A percentile compares a stretch with the other conserved stretches of the same genome.
Conservation (phyloP, 2,797 vertebrate genomes). For the Cossypha caffra region DNA sequence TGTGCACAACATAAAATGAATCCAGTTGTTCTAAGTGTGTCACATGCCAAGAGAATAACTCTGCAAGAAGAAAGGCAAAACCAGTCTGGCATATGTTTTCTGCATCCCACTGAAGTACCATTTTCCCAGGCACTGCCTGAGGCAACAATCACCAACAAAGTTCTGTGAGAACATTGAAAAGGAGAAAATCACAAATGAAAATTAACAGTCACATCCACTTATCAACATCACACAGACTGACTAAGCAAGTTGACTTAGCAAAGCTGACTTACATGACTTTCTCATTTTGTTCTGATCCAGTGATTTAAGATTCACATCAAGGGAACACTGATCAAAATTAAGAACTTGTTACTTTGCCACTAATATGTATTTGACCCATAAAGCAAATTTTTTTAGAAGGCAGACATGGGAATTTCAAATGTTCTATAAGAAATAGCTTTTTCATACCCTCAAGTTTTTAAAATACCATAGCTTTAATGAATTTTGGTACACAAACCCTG, state of each 20-base stretch:
- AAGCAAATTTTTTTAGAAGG: neutral
- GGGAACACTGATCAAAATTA: neutral
- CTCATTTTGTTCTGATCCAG: neutral
- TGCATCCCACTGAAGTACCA: neutral
- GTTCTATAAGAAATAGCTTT: neutral
- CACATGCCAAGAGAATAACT: neutral
- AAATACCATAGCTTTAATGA: neutral
- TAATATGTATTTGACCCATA: neutral
- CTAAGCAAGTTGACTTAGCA: neutral
- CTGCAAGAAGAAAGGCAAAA: neutral
- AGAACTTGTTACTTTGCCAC: neutral
- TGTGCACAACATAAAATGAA: neutral
- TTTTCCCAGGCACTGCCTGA: neutral
- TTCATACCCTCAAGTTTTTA: neutral
- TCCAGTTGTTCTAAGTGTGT: neutral
- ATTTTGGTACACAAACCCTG: neutral
- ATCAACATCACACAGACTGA: neutral
- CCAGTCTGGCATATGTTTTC: neutral
- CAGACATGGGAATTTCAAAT: neutral
- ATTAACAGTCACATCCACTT: neutral
- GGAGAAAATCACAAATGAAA: neutral
- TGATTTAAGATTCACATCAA: neutral
- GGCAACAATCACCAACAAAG: neutral
- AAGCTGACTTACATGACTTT: neutral
- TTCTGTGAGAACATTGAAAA: fast-evolving